Base-by-base conservation (phyloP, 2,113 vertebrate species). In the Pavo muticus region DNA sequence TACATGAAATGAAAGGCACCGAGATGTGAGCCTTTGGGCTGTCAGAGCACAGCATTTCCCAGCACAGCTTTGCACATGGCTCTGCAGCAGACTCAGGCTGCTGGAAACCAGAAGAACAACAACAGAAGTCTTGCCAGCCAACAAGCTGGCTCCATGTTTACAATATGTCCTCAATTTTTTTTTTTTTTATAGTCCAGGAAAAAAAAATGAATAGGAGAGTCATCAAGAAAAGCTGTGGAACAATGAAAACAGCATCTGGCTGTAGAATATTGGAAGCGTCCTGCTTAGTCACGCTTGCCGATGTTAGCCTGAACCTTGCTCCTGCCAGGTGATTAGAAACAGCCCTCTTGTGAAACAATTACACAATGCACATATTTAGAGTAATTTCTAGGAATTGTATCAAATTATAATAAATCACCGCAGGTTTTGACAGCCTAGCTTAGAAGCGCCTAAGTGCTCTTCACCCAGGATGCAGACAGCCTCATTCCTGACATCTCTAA, bases 351-450 rank as follows among this genome's bases (percentile, higher is more conserved):
- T 77, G 83, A 94, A 92, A 81, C n/a, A 64, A 32, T 78, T 84
- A 72, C 16, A 56, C 11, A 86, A 35, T 32, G 15, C 3, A 10
- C 30, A 29, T 32, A 79, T 14, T 24, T 52, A 65, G 61, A 81
- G 90, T 21, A 86, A 69, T 81, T 88, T 95, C 80, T 94, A 96
- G 73, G 91, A 88, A 91, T 72, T 75, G 12, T 21, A 91, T 72
- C 75, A 90, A 93, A 88, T 42, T 40, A 37, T n/a, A 72, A 81
- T 72, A 93, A 95, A 88, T 90, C 90, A 88, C 79, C 78, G 69
- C 61, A 82, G 44, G 48, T 42, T 87, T 72, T 84, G 80, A 88
- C 90, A 93, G 73, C 59, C 61, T 39, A 32, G 32, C 48, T 29
- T 50, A 30, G 84, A 57, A 90, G 73, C n/a, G 44, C 56, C 70